phyloP scores from a whole-genome alignment of 2,888 invertebrate genomes.

The Sclerodermus sp. region DNA sequence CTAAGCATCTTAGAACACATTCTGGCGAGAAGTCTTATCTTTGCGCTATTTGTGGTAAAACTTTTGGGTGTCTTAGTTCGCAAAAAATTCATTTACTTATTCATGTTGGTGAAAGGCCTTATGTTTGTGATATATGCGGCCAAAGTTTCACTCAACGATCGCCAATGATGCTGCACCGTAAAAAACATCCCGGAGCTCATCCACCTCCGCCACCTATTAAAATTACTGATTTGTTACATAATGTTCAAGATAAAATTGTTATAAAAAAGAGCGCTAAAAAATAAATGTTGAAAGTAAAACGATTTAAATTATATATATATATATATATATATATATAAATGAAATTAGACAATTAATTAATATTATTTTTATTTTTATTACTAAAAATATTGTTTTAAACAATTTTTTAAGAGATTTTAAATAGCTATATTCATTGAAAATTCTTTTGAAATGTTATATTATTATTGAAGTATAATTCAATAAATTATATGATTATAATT shows the following conservation, averaged over 20 bases:
- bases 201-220: constrained; percentile 50
- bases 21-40: constrained; percentile 46
- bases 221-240: constrained; percentile 48
- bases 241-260: constrained; percentile 44
- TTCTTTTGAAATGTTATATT: no score
- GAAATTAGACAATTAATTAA: no score
- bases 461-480: no score
- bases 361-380: no score
- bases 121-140: constrained; percentile 49
- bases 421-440: no score
- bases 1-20: constrained; percentile 47
- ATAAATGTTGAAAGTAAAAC: no score
- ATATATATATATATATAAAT: no score
- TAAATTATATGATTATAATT: no score
- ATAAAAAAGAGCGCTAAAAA: constrained; percentile 25
- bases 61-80: constrained; percentile 45
- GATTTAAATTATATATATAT: no score
- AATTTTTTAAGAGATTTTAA: no score
- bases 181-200: constrained; percentile 46
- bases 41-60: constrained; percentile 48
- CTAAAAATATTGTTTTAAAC: no score
- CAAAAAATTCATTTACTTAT: constrained; percentile 46
- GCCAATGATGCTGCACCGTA: constrained; percentile 50
- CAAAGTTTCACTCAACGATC: constrained; percentile 50
- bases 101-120: constrained; percentile 48